A percentile compares a stretch with the other conserved stretches of the same genome.
phyloP scores from a whole-genome alignment of 37 sponge, comb jelly and placozoan species.

The Crambe crambe region DNA sequence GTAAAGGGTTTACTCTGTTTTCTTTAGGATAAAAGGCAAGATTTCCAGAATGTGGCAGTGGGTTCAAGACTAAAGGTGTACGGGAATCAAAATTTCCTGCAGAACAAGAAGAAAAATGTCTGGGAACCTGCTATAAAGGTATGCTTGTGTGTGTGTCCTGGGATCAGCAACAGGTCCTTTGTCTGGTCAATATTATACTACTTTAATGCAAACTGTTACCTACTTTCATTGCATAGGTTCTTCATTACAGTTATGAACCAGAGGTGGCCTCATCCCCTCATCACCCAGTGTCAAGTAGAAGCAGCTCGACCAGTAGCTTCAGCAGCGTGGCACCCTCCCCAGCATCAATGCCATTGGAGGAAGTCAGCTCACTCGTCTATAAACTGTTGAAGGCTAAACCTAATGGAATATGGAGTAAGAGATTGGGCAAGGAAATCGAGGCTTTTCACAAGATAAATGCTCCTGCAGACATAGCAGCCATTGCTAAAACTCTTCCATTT shows the following conservation, averaged over 20 bases:
- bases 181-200: too few relatives aligned
- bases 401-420: constrained; percentile 28
- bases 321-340: not conserved
- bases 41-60: not conserved
- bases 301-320: not conserved
- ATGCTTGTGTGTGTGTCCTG: too few relatives aligned
- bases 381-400: constrained; percentile 12
- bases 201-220: too few relatives aligned
- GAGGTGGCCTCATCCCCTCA: too few relatives aligned
- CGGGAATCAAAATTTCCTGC: not conserved
- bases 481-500: constrained; percentile 1
- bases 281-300: too few relatives aligned
- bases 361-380: not conserved
- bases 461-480: constrained; percentile 13
- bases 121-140: constrained; percentile 23
- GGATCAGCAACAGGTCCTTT: too few relatives aligned
- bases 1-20: too few relatives aligned
- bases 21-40: too few relatives aligned
- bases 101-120: constrained; percentile 1
- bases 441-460: not conserved
- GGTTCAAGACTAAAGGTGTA: constrained; percentile 19
- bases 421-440: constrained; percentile 18
- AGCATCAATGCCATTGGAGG: not conserved
- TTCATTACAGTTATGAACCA: not conserved
- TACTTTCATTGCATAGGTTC: not conserved